Evolutionary conservation across 2,797 vertebrate genomes (phyloP), one percentile per base, ranked within the genome.

Genomic region (Scomberomorus guttatus): DNA sequence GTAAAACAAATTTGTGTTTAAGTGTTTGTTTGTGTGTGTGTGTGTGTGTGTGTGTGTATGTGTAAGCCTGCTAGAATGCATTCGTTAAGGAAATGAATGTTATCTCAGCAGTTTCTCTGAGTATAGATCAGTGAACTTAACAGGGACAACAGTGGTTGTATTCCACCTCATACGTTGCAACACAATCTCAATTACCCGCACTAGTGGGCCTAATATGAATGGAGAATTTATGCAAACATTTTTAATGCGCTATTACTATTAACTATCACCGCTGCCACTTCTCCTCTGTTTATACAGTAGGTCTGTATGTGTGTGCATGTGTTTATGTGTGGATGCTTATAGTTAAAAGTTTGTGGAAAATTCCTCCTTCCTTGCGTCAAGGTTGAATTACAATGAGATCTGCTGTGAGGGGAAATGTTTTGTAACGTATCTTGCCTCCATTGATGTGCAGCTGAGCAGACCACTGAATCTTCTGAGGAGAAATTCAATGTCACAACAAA

Each of bases 151-250:
- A 67, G 54, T 12, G 55, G 58, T 77, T 90, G 75, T 48, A 77
- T 88, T 90, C 79, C 65, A 74, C 77, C 75, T 79, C 74, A 79
- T 74, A 86, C 62, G 22, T 86, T 50, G 61, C 83, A 85, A 80
- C 83, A 84, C 81, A 90, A 87, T 86, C 83, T 88, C 86, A 90
- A 89, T 90, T 91, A 86, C 73, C 73, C 18, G 85, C 87, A 77
- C 91, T 80, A 68, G 57, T 90, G 81, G 83, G 75, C 76, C 69
- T 81, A 80, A 87, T 81, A 72, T 76, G 62, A 88, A 70, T 72
- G 42, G 18, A 79, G 66, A 89, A 90, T 83, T 83, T 77, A 83
- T 90, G 76, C 81, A 89, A 76, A 82, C 56, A 83, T 57, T 83
- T 81, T 82, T 37, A 80, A 87, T 83, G 79, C 80, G 81, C 78